A percentile compares a stretch with the other conserved stretches of the same genome.
These are phyloP conservation scores for Trematomus loennbergii DNA, from an alignment of 2,113 vertebrate species.

Conservation along the genomic window DNA sequence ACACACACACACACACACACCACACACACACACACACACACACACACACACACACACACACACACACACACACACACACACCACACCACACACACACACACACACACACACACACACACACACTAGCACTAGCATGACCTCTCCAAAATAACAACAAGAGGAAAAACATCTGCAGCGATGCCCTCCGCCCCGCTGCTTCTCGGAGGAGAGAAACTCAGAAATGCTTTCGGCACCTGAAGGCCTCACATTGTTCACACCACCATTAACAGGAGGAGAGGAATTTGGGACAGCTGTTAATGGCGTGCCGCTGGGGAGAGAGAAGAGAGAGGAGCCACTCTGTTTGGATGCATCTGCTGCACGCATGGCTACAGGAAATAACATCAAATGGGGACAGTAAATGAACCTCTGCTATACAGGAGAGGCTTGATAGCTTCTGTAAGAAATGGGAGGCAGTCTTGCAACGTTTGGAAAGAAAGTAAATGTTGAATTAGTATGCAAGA, in stretches of 20 bases:
- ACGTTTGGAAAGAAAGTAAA: too few relatives aligned
- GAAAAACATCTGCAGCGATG: constrained; percentile 6
- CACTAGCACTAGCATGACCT: constrained; percentile 35
- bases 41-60: background rate
- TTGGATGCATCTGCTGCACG: constrained; percentile 51
- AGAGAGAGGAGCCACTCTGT: constrained; percentile 30
- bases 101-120: background rate
- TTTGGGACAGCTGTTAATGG: constrained; percentile 69
- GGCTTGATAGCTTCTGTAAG: too few relatives aligned
- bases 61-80: background rate
- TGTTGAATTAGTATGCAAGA: too few relatives aligned
- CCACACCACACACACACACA: background rate
- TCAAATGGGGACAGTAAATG: constrained; percentile 31
- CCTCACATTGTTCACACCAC: constrained; percentile 63
- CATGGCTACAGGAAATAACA: constrained; percentile 18
- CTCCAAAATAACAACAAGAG: constrained; percentile 68
- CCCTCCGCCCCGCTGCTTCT: constrained; percentile 47
- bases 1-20: background rate
- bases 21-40: background rate
- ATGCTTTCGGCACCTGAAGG: constrained; percentile 36
- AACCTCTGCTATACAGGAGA: too few relatives aligned
- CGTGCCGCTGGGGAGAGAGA: constrained; percentile 33
- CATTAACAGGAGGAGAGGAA: constrained; percentile 53
- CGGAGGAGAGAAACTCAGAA: constrained; percentile 35
- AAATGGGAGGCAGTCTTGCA: too few relatives aligned